phyloP scores from a whole-genome alignment of 2,888 invertebrate genomes.

The Mythimna lalbum region DNA sequence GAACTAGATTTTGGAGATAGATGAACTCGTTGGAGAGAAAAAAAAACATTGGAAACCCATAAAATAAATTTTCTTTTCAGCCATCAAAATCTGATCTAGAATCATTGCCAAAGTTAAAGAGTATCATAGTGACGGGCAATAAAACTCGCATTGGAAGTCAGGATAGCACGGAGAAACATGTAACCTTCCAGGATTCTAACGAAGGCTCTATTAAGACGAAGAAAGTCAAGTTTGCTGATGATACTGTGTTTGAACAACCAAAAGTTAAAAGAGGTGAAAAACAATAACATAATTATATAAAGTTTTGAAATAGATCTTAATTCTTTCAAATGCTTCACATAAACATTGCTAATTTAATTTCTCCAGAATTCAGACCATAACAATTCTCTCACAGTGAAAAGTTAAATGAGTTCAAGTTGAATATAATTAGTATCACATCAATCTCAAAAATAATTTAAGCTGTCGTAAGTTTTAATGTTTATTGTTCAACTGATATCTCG shows the following conservation, averaged over 20 bases:
- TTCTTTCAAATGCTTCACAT: not conserved
- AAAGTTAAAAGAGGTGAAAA: conserved; percentile 79
- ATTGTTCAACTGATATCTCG: conserved; percentile 23
- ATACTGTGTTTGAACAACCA: conserved; percentile 81
- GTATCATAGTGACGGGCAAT: conserved; percentile 81
- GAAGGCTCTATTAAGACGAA: conserved; percentile 79
- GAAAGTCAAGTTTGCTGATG: conserved; percentile 85
- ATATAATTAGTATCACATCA: conserved; percentile 31
- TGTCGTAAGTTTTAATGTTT: conserved; percentile 49
- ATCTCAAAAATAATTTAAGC: conserved; percentile 44
- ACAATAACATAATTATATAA: not conserved
- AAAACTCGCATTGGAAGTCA: conserved; percentile 79
- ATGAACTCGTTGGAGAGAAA: too few relatives aligned
- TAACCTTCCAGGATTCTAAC: conserved; percentile 81
- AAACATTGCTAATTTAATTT: not conserved
- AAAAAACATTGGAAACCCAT: too few relatives aligned
- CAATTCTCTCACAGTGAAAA: conserved; percentile 17
- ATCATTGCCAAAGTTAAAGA: conserved; percentile 79
- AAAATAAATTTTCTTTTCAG: conserved; percentile 66
- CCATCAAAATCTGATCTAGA: conserved; percentile 77
- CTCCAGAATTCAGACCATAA: conserved; percentile 13
- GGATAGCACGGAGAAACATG: conserved; percentile 85
- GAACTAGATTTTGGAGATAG: too few relatives aligned
- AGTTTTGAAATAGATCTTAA: not conserved
- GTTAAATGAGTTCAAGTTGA: conserved; percentile 35